These are phyloP conservation scores for Drosophila prolongata DNA, from an alignment of 2,888 invertebrate genomes.

Conservation along the genomic window DNA sequence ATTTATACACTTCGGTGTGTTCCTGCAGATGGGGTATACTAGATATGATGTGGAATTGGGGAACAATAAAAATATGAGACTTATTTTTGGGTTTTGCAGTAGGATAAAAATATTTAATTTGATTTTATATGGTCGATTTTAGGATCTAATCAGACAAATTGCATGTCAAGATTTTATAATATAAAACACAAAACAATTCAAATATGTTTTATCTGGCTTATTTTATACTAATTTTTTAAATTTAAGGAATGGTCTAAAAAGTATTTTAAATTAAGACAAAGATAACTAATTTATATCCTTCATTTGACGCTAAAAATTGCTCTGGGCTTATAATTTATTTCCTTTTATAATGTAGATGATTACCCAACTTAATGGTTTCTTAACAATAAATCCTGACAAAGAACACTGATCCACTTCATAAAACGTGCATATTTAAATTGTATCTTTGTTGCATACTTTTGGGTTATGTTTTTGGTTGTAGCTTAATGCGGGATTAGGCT, in stretches of 20 bases:
- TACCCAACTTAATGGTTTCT: not conserved
- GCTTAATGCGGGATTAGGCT: constrained; percentile 30
- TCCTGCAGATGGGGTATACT: constrained; percentile 19
- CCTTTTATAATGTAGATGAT: not conserved
- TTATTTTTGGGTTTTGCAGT: not conserved
- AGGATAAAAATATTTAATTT: no score
- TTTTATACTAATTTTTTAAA: no score
- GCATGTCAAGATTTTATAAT: no score
- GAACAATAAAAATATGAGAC: not conserved
- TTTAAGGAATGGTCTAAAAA: no score
- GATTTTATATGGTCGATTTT: no score
- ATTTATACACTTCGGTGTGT: constrained; percentile 47
- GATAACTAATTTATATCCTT: no score
- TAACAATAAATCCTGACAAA: not conserved
- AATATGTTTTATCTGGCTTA: no score
- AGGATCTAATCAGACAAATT: no score
- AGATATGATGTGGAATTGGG: not conserved
- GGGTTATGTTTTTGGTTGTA: constrained; percentile 28
- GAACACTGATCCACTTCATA: constrained; percentile 17
- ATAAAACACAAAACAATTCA: no score
- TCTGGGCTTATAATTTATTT: not conserved
- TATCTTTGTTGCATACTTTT: constrained; percentile 25
- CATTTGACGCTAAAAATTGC: not conserved
- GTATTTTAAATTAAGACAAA: no score
- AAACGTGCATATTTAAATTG: constrained; percentile 17